Evolutionary conservation across 1,140 invertebrate species (phyloP).

Genomic region (Zaprionus gabonicus): DNA sequence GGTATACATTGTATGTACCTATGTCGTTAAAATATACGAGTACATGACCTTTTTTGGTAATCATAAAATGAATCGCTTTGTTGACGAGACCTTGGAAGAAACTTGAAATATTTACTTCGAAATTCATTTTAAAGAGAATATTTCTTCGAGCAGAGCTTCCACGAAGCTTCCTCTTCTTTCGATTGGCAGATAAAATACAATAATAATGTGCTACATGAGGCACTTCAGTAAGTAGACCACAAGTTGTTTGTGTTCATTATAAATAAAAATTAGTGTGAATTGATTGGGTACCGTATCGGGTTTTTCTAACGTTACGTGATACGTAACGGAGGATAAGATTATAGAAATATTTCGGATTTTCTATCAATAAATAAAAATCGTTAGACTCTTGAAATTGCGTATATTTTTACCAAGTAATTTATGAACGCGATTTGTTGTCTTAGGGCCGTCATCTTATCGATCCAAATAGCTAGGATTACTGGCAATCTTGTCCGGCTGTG

Average conservation of each 20-base stretch:
- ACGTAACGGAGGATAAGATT: constrained; percentile 60
- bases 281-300: not conserved
- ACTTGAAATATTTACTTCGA: not conserved
- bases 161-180: not conserved
- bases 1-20: too few species aligned
- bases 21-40: too few species aligned
- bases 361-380: constrained; percentile 57
- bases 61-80: too few species aligned
- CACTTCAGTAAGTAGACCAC: not conserved
- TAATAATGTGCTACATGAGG: too few species aligned
- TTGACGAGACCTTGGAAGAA: not conserved
- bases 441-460: constrained; percentile 21
- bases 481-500: not conserved
- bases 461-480: not conserved
- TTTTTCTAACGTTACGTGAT: not conserved
- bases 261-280: constrained; percentile 32
- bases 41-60: too few species aligned
- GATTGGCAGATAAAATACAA: too few species aligned
- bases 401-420: constrained; percentile 31
- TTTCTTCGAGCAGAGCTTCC: not conserved
- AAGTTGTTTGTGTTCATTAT: constrained; percentile 4
- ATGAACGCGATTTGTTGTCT: constrained; percentile 6
- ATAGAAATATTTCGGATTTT: constrained; percentile 48
- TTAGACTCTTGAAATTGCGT: not conserved
- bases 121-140: not conserved